phyloP scores from a whole-genome alignment of 2,113 vertebrate species.

The Lathamus discolor region DNA sequence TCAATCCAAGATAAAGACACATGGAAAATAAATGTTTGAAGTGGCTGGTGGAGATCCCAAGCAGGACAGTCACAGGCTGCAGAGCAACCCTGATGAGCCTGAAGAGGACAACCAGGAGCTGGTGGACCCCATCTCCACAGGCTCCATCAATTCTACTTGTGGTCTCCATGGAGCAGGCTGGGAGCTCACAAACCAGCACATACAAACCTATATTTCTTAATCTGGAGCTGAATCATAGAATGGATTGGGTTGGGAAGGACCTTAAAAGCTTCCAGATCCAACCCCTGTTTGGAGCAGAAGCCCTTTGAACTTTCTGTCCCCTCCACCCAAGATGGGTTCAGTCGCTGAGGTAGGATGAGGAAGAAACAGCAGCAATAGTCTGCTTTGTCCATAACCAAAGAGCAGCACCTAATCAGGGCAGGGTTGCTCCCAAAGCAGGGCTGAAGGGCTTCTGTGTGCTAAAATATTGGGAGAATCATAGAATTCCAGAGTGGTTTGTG shows the following conservation, averaged over 20 bases:
- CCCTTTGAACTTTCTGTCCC: neutral
- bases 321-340: neutral
- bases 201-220: neutral
- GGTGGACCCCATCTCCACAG: neutral
- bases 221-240: neutral
- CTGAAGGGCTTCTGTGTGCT: fast-evolving
- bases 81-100: fast-evolving
- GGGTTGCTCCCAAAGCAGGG: neutral
- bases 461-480: neutral
- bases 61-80: neutral
- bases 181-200: neutral
- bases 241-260: neutral
- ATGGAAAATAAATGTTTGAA: neutral
- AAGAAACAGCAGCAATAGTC: neutral
- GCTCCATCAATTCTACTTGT: neutral
- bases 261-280: neutral
- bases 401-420: neutral
- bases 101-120: neutral
- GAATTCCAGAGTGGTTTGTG: neutral
- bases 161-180: neutral
- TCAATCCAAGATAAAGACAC: neutral
- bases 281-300: neutral
- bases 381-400: neutral
- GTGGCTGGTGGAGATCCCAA: neutral
- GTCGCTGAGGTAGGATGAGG: neutral